Conservation (phyloP, 1,140 invertebrate species). For the Leptopilina clavipes region DNA sequence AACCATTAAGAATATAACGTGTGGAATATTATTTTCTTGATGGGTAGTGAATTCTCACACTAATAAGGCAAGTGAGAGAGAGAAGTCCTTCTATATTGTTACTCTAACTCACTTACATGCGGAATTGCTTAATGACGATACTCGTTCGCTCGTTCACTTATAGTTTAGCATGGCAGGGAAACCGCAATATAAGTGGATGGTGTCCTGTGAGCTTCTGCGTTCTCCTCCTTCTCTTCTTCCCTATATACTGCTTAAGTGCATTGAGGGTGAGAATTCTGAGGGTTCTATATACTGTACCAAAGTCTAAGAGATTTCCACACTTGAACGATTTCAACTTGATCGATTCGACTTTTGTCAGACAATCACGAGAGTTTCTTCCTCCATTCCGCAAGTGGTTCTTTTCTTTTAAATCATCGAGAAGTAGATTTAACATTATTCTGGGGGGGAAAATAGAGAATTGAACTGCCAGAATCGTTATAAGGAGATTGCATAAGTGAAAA, state of each 20-base stretch:
- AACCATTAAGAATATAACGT: background rate
- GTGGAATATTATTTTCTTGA: slow-evolving; percentile 8
- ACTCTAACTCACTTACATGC: slow-evolving; percentile 48
- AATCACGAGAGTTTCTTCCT: slow-evolving; percentile 11
- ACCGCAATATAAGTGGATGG: slow-evolving; percentile 54
- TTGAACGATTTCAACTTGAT: slow-evolving; percentile 35
- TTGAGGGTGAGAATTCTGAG: slow-evolving; percentile 50
- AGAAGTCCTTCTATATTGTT: slow-evolving; percentile 2
- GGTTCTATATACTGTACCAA: slow-evolving; percentile 30
- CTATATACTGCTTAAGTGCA: slow-evolving; percentile 56
- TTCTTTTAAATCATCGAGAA: slow-evolving; percentile 1
- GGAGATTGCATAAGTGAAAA: too few relatives aligned
- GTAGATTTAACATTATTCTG: background rate
- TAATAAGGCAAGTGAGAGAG: background rate
- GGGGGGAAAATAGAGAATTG: too few relatives aligned
- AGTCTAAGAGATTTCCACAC: slow-evolving; percentile 28
- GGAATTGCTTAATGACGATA: slow-evolving; percentile 55
- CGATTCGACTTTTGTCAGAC: slow-evolving; percentile 23
- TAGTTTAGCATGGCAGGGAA: slow-evolving; percentile 46
- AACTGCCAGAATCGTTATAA: too few relatives aligned
- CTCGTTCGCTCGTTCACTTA: slow-evolving; percentile 57
- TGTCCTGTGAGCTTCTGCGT: slow-evolving; percentile 47
- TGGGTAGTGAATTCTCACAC: background rate
- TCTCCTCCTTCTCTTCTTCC: slow-evolving; percentile 45
- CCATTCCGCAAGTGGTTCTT: background rate